phyloP scores from a whole-genome alignment of 2,113 vertebrate genomes.

The Cryptotis parvus region DNA sequence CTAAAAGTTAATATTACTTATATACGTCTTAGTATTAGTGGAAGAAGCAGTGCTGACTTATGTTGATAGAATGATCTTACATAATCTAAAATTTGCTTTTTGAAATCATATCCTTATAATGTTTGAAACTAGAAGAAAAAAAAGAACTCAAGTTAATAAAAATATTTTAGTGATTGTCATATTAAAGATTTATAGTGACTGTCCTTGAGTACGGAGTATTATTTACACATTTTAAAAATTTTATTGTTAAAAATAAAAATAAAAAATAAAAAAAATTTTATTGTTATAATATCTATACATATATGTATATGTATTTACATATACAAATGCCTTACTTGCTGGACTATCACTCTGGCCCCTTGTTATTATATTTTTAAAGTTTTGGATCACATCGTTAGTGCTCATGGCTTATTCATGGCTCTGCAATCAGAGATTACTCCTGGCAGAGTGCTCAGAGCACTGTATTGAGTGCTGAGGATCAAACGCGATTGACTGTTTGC shows the following conservation, averaged over 20 bases:
- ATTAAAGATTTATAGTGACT: background rate
- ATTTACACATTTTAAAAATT: conserved; percentile 26
- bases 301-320: no score
- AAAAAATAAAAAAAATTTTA: no score
- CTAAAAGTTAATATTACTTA: background rate
- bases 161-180: background rate
- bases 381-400: no score
- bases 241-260: no score
- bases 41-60: background rate
- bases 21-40: background rate
- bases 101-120: background rate
- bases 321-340: no score
- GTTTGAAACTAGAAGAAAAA: background rate
- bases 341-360: no score
- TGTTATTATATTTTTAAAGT: background rate
- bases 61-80: background rate
- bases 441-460: no score
- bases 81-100: background rate
- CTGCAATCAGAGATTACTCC: no score
- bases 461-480: no score
- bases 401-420: no score
- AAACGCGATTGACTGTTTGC: no score
- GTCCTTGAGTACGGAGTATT: background rate
- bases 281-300: no score
- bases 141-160: background rate